phyloP scores from a whole-genome alignment of 2,797 vertebrate genomes.

The Cetoscarus ocellatus region DNA sequence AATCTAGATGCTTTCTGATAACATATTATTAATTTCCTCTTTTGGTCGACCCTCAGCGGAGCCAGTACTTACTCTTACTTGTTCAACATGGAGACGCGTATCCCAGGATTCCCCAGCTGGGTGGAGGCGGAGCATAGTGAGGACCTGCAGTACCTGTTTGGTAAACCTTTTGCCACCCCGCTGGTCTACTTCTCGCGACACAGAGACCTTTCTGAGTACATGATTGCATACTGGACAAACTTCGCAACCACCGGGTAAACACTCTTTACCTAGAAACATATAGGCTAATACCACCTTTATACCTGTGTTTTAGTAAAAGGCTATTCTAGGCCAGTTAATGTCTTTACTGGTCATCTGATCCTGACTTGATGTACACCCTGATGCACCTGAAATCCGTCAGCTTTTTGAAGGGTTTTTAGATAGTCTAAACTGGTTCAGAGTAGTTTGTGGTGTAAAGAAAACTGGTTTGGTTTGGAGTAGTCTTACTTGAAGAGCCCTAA shows the following conservation, averaged over 20 bases:
- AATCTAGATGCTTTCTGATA: too few species aligned
- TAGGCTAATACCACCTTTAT: neutral
- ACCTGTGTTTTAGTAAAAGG: too few species aligned
- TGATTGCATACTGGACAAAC: constrained; percentile 95
- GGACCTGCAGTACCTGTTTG: constrained; percentile 92
- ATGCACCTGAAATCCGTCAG: too few species aligned
- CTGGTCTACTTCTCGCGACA: constrained; percentile 85
- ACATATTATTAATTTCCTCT: neutral
- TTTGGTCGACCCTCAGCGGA: constrained; percentile 70
- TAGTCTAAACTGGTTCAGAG: neutral
- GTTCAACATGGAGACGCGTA: constrained; percentile 88
- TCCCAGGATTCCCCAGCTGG: constrained; percentile 87
- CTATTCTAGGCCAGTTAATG: too few species aligned
- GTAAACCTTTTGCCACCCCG: constrained; percentile 86
- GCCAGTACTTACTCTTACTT: constrained; percentile 87
- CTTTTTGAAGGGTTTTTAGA: too few species aligned
- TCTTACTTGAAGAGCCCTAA: too few species aligned
- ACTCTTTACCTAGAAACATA: constrained; percentile 13
- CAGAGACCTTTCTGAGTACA: constrained; percentile 80
- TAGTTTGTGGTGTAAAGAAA: neutral
- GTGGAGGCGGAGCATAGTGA: constrained; percentile 90
- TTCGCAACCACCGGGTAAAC: constrained; percentile 90
- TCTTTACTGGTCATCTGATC: too few species aligned
- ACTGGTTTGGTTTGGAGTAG: too few species aligned
- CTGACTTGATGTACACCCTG: too few species aligned